Base-by-base conservation (phyloP, 2,113 vertebrate species). In the Dermatemys mawii region DNA sequence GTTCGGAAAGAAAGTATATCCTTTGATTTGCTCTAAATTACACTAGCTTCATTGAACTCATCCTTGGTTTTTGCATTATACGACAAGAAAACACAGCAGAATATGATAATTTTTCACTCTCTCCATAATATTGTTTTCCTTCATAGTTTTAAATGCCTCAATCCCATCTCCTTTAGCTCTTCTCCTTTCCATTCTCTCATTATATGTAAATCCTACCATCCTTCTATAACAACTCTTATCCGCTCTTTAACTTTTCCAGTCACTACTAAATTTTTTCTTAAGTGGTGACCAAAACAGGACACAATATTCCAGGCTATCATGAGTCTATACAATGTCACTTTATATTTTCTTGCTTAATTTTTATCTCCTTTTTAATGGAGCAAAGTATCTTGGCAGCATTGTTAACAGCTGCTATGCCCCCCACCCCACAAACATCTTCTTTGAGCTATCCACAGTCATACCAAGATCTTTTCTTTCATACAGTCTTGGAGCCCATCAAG, bases 291-390 rank as follows among this genome's bases (percentile, higher is more conserved):
- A 75, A 75, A 75, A 41, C 24, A 38, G 22, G 22, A 93, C 44
- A 51, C 13, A 50, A 55, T 90, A 85, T 81, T 93, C 50, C 89
- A 93, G 57, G 49, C 16, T 3, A 3, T 27, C 44, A 46, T 94
- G 78, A 50, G 92, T 90, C 88, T 85, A 7, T 83, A 38, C n/a
- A 46, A 78, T 8, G 32, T 24, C 86, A 41, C 11, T 75, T 90
- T 93, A 91, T 49, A 91, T 5, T 4, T 88, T 88, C 60, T 75
- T 49, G 79, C 5, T 95, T 70, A 94, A 91, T 96, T 91, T 94
- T 81, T 90, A 94, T 89, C 44, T 16, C n/a, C 46, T 90, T 75
- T 90, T 93, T 89, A 93, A 88, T 27, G 80, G 6, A 92, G 89
- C 12, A 1, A 11, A 94, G 48, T 79, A 81, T 60, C 81, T 82